Percentiles rank a stretch among this genome's conserved stretches.
phyloP scores from a whole-genome alignment of 2,888 invertebrate genomes.

The Tetragonisca angustula region DNA sequence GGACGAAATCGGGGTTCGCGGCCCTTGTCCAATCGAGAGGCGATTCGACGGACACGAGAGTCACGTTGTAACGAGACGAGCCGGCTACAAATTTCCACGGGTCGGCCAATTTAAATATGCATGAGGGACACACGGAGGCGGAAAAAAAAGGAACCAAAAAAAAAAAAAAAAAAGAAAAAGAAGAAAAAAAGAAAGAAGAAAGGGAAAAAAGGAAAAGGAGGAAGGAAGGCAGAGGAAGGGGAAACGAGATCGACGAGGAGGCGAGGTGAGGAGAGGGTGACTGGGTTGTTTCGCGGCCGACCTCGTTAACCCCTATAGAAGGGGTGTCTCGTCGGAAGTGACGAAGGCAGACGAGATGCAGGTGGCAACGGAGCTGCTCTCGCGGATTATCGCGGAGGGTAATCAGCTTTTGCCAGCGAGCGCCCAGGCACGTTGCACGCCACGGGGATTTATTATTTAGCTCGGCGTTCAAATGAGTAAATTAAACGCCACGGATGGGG shows the following conservation, averaged over 20 bases:
- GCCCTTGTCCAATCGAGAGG: constrained; percentile 9
- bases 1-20: neutral
- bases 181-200: too few relatives aligned
- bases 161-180: neutral
- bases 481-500: constrained; percentile 32
- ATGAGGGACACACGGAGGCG: constrained; percentile 60
- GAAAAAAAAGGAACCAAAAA: neutral
- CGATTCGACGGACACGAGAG: constrained; percentile 13
- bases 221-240: neutral
- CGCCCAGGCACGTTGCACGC: constrained; percentile 25
- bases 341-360: constrained; percentile 49
- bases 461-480: constrained; percentile 31
- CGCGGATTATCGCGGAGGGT: constrained; percentile 44
- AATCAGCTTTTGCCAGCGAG: constrained; percentile 70
- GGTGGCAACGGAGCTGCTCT: constrained; percentile 56
- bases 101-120: constrained; percentile 77
- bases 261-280: constrained; percentile 34
- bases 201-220: too few relatives aligned
- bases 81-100: constrained; percentile 69
- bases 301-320: constrained; percentile 72
- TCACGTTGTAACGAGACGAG: constrained; percentile 39
- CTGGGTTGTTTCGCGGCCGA: constrained; percentile 71
- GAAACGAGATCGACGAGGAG: constrained; percentile 8
- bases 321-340: constrained; percentile 51
- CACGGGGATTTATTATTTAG: constrained; percentile 43